A percentile compares a stretch with the other conserved stretches of the same genome.
These are phyloP conservation scores for Plebejus argus DNA, from an alignment of 2,888 invertebrate species.

Conservation along the genomic window DNA sequence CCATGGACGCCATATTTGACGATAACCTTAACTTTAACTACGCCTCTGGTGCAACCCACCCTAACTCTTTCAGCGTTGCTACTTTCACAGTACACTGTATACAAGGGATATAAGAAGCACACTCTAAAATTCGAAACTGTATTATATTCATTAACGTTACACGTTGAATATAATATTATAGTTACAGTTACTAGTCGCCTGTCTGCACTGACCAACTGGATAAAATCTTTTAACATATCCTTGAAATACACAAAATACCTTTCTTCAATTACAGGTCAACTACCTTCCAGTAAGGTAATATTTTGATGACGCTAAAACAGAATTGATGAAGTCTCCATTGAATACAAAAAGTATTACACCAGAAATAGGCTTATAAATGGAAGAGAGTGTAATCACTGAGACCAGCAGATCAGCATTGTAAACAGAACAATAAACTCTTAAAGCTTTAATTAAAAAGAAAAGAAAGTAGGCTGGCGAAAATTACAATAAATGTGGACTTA, in stretches of 20 bases:
- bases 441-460: not conserved
- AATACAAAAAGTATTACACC: not conserved
- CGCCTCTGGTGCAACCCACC: too few species aligned
- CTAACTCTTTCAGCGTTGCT: too few species aligned
- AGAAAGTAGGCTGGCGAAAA: not conserved
- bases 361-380: not conserved
- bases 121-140: too few species aligned
- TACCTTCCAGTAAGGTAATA: not conserved
- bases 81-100: too few species aligned
- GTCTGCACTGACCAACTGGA: too few species aligned
- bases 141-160: too few species aligned
- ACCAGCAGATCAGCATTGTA: not conserved
- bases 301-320: not conserved
- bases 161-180: too few species aligned
- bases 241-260: not conserved
- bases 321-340: not conserved
- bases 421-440: constrained; percentile 6
- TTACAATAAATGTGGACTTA: not conserved
- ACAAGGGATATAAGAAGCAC: too few species aligned
- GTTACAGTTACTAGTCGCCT: too few species aligned
- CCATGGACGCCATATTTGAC: too few species aligned
- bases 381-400: not conserved
- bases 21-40: too few species aligned
- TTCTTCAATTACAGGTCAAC: not conserved
- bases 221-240: not conserved